phyloP scores from a whole-genome alignment of 2,113 vertebrate genomes.

The Euleptes europaea region DNA sequence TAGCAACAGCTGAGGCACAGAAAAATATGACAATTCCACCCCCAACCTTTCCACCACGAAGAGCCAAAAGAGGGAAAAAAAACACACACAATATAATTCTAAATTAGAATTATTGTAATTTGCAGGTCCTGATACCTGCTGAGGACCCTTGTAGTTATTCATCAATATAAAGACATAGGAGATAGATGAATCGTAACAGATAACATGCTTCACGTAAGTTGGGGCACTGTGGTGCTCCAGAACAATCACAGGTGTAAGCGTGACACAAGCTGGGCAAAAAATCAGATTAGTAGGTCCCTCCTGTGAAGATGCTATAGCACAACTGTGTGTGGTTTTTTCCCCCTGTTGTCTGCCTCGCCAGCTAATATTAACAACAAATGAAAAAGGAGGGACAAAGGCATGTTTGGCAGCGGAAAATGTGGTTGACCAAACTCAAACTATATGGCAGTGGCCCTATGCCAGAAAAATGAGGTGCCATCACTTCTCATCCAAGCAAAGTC shows the following conservation, averaged over 20 bases:
- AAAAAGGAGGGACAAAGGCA: slow-evolving; percentile 36
- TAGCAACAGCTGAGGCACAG: not conserved
- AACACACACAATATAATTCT: not conserved
- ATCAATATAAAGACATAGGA: slow-evolving; percentile 6
- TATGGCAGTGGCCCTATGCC: not conserved
- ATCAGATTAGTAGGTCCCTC: slow-evolving; percentile 45
- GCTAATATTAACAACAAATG: slow-evolving; percentile 45
- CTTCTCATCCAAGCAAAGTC: not conserved
- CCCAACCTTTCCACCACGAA: not conserved
- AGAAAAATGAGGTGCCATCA: not conserved
- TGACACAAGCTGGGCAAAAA: slow-evolving; percentile 1
- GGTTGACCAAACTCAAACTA: slow-evolving; percentile 6
- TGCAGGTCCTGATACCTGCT: slow-evolving; percentile 31
- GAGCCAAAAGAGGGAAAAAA: slow-evolving; percentile 14
- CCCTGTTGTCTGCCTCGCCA: slow-evolving; percentile 12
- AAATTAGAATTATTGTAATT: slow-evolving; percentile 48
- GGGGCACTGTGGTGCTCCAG: not conserved
- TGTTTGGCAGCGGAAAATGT: slow-evolving; percentile 45
- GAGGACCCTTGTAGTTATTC: not conserved
- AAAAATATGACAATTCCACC: not conserved
- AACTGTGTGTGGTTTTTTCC: slow-evolving; percentile 43
- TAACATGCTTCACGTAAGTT: slow-evolving; percentile 7
- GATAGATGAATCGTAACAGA: slow-evolving; percentile 2
- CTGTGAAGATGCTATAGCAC: slow-evolving; percentile 19
- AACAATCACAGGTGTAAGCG: slow-evolving; percentile 20